Base-by-base conservation (phyloP, 2,113 vertebrate species). In the Coracopsis vasa region DNA sequence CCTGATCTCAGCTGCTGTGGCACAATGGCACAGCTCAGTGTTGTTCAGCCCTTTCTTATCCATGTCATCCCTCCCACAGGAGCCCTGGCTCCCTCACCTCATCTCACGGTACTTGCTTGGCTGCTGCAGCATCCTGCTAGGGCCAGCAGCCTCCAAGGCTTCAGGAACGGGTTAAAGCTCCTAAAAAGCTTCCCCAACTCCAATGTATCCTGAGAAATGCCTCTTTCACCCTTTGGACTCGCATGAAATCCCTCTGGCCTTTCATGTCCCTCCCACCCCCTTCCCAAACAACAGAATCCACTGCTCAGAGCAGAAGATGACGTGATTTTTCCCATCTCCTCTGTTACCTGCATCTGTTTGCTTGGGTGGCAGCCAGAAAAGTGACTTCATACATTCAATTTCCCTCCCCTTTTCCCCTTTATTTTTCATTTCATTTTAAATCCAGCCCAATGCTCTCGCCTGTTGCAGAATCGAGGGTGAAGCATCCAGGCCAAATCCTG, bases 271-370 rank as follows among this genome's bases (percentile, higher is more conserved):
- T 96, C 50, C 39, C 4, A 5, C 3, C 27, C 61, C 39, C n/a
- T 61, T 84, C 29, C 54, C 29, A 62, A 78, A 81, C 56, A 48
- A n/a, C 28, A 80, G 51, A 71, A 79, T 45, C 45, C 2, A 0
- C 39, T 19, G n/a, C n/a, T 70, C 53, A 37, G 67, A 79, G 75
- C 82, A 88, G 67, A 93, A 19, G 29, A 54, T 31, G 31, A 94
- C 0, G 20, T 12, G 65, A 35, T 69, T 85, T 86, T 7, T n/a
- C 80, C 71, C 50, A 10, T 87, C 78, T 66, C 35, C 45, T 62
- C 69, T 2, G 0, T 45, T 95, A 97, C 91, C 96, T 97, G 91
- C 94, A 94, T 95, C 94, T 95, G 96, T 77, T 93, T 91, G 51
- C 41, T 91, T 94, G 97, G 67, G 47, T 45, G 21, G 28, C 51